Evolutionary conservation across 2,797 vertebrate species (phyloP).

Genomic region (Ictinia mississippiensis): DNA sequence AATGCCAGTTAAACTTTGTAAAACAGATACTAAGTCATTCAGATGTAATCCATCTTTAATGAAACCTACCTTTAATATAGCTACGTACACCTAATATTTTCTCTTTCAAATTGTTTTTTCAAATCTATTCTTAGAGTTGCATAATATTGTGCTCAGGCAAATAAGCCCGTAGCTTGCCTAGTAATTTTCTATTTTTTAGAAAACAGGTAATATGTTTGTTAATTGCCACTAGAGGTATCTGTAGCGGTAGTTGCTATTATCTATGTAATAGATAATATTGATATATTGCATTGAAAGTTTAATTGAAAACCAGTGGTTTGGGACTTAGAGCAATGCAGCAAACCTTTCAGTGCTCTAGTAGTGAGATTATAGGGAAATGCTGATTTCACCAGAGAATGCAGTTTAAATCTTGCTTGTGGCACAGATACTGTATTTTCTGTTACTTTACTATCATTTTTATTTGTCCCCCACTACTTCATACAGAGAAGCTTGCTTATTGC

Average conservation of each 20-base stretch:
- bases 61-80: not conserved
- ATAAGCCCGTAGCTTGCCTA: not conserved
- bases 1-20: not conserved
- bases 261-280: not conserved
- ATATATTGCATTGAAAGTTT: not conserved
- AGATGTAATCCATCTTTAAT: not conserved
- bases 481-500: not conserved
- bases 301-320: not conserved
- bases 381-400: not conserved
- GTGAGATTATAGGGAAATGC: not conserved
- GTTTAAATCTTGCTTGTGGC: not conserved
- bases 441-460: not conserved
- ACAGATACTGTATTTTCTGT: not conserved
- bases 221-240: not conserved
- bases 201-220: not conserved
- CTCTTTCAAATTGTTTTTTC: not conserved
- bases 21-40: not conserved
- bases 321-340: not conserved
- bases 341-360: not conserved
- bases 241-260: not conserved
- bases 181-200: not conserved
- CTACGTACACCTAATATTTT: not conserved
- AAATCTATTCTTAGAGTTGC: not conserved
- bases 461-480: not conserved
- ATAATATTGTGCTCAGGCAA: not conserved